Evolutionary conservation across 2,113 vertebrate species (phyloP).

Genomic region (Tragelaphus imberbis): DNA sequence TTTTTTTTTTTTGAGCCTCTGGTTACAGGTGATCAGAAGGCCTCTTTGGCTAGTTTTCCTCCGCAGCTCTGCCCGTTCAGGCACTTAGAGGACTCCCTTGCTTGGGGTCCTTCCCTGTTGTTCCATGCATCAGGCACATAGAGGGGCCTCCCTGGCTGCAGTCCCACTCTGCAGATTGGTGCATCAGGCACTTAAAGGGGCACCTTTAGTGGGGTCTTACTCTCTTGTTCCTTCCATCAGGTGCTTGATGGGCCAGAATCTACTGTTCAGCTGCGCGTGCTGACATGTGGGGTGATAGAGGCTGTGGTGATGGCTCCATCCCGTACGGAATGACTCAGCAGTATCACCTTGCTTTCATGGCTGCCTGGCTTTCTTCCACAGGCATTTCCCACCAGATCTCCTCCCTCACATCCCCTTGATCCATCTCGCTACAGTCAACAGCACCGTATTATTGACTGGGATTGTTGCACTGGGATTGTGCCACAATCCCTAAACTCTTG

Average conservation of each 20-base stretch:
- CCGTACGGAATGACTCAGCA: background rate
- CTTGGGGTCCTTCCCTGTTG: background rate
- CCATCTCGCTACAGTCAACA: accelerated
- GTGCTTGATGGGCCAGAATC: background rate
- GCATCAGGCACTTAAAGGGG: background rate
- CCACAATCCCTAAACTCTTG: background rate
- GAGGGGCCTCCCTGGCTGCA: background rate
- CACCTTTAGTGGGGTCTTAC: background rate
- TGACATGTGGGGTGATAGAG: background rate
- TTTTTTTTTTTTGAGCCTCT: background rate
- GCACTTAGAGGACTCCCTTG: background rate
- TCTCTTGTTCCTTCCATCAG: background rate
- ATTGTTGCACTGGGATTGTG: background rate
- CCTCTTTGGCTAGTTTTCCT: background rate
- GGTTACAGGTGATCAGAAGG: background rate
- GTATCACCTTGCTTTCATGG: background rate
- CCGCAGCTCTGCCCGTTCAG: background rate
- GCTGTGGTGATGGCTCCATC: background rate
- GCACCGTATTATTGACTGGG: too few relatives aligned
- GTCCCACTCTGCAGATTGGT: background rate
- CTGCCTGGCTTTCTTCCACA: background rate
- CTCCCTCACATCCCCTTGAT: background rate
- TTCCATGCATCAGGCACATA: background rate
- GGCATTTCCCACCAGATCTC: background rate
- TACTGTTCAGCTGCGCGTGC: accelerated